These are phyloP conservation scores for Gasterosteus nipponicus DNA, from an alignment of 2,113 vertebrate species.

Conservation along the genomic window DNA sequence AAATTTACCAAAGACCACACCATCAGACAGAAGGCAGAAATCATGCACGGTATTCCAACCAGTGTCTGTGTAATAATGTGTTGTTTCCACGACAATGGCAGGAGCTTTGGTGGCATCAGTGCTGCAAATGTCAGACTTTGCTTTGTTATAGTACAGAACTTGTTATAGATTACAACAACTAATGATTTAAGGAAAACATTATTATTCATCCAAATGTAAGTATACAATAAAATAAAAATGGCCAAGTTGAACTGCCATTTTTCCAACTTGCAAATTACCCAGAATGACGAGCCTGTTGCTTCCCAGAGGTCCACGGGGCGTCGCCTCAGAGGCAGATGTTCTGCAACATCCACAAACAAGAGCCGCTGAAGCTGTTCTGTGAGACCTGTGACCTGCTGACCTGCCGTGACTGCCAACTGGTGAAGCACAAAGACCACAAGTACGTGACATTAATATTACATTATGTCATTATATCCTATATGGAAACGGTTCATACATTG, in stretches of 20 bases:
- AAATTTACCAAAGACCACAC: constrained; percentile 96
- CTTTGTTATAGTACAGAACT: background rate
- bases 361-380: constrained; percentile 94
- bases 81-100: constrained; percentile 17
- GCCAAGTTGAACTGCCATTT: background rate
- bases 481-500: background rate
- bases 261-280: background rate
- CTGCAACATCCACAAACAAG: constrained; percentile 93
- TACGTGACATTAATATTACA: constrained; percentile 59
- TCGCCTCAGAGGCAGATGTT: constrained; percentile 90
- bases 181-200: background rate
- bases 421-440: constrained; percentile 97
- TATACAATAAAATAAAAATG: background rate
- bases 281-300: constrained; percentile 2
- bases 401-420: constrained; percentile 92
- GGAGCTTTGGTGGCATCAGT: background rate
- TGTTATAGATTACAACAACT: background rate
- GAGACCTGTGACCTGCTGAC: constrained; percentile 96
- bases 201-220: background rate
- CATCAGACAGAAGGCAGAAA: constrained; percentile 90
- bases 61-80: background rate
- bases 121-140: background rate
- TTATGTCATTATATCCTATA: background rate
- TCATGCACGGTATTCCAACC: constrained; percentile 83
- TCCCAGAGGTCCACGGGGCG: constrained; percentile 85